Conservation (phyloP, 2,888 invertebrate species). For the Orthosia gothica region DNA sequence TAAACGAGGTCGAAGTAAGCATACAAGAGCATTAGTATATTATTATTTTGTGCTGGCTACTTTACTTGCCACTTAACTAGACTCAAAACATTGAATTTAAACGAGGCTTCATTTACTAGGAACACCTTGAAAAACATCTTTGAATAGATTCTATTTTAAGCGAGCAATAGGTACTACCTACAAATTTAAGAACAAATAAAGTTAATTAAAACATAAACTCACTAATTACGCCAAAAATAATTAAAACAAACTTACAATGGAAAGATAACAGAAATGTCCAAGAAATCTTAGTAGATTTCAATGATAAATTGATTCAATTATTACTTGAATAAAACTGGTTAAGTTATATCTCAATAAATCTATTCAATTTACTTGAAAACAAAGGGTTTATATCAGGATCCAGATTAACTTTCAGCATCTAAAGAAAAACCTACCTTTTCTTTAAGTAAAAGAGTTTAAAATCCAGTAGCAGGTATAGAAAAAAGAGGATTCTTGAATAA, state of each 20-base stretch:
- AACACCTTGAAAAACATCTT: neutral
- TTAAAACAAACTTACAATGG: slow-evolving; percentile 43
- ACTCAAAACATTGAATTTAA: neutral
- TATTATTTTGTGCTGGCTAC: neutral
- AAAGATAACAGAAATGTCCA: slow-evolving; percentile 36
- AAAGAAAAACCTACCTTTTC: slow-evolving; percentile 21
- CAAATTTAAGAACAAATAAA: slow-evolving; percentile 10
- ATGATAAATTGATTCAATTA: slow-evolving; percentile 72
- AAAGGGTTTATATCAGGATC: slow-evolving; percentile 46
- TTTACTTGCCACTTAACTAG: neutral
- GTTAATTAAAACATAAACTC: slow-evolving; percentile 17
- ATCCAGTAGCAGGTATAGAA: slow-evolving; percentile 8
- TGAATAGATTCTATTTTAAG: neutral
- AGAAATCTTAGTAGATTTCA: slow-evolving; percentile 47
- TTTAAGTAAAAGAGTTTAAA: slow-evolving; percentile 7
- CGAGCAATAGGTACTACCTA: neutral
- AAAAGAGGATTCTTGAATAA: slow-evolving; percentile 26
- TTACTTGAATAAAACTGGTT: slow-evolving; percentile 64
- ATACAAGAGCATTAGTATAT: neutral
- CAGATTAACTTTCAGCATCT: slow-evolving; percentile 26
- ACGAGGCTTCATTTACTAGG: neutral
- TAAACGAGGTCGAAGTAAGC: neutral
- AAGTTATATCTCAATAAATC: slow-evolving; percentile 70
- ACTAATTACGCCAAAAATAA: slow-evolving; percentile 15
- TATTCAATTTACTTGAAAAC: slow-evolving; percentile 62